Conservation (phyloP, 2,797 vertebrate species). For the Ataeniobius toweri region DNA sequence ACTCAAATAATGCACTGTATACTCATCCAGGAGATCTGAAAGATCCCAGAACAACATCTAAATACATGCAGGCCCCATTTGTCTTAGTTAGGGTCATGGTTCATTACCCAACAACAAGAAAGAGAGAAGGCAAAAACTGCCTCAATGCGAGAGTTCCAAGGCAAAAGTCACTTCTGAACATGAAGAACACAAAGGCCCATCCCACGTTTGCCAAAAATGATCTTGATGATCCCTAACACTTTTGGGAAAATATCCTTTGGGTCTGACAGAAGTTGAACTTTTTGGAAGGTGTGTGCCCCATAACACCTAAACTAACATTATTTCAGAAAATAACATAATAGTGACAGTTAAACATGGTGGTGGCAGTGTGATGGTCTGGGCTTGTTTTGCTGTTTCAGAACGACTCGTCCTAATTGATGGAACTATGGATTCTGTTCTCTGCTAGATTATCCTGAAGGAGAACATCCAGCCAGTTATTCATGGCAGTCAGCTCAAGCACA, state of each 20-base stretch:
- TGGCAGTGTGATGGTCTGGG: background rate
- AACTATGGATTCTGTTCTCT: background rate
- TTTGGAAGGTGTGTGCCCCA: background rate
- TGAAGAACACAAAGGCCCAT: background rate
- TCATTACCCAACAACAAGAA: no score
- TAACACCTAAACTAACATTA: background rate
- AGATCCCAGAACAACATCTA: background rate
- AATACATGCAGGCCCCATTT: background rate
- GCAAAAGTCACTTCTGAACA: background rate
- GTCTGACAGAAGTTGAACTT: background rate
- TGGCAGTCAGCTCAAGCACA: background rate
- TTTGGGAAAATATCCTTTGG: background rate
- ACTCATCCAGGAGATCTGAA: background rate
- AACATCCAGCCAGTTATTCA: background rate
- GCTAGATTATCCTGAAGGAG: background rate
- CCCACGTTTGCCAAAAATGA: background rate
- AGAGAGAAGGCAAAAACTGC: no score
- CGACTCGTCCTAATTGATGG: background rate
- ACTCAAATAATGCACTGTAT: background rate
- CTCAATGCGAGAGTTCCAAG: no score
- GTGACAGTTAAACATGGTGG: background rate
- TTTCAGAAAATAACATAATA: background rate
- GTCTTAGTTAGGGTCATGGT: background rate
- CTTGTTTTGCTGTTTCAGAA: background rate
- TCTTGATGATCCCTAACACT: no score